Evolutionary conservation across 2,113 vertebrate species (phyloP).

Genomic region (Hylia prasina): DNA sequence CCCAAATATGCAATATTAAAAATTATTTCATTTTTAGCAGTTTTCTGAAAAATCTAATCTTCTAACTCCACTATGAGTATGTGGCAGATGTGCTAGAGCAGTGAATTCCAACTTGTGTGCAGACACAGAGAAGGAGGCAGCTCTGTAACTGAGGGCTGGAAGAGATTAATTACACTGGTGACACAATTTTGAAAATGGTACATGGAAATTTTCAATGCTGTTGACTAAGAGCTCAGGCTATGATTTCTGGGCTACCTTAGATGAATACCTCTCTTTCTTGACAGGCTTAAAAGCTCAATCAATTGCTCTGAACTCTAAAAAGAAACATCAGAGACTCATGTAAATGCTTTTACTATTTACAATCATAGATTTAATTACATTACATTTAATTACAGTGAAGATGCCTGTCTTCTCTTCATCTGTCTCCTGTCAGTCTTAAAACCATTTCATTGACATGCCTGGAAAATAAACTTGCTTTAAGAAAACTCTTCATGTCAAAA

Average conservation of each 20-base stretch:
- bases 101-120: not conserved
- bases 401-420: not conserved
- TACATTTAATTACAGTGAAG: not conserved
- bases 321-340: not conserved
- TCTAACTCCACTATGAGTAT: not conserved
- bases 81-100: not conserved
- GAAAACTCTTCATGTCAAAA: not conserved
- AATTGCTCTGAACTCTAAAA: not conserved
- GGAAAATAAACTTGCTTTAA: not conserved
- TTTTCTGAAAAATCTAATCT: not conserved
- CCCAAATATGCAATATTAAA: not conserved
- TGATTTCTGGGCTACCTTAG: not conserved
- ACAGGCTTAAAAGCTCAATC: not conserved
- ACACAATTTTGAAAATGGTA: not conserved
- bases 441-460: not conserved
- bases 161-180: not conserved
- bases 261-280: not conserved
- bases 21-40: not conserved
- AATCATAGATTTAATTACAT: not conserved
- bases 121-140: not conserved
- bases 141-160: not conserved
- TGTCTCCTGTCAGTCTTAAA: not conserved
- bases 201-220: not conserved
- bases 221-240: fast-evolving
- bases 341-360: not conserved